phyloP scores from a whole-genome alignment of 2,113 vertebrate genomes.

The Ancistrus triradiatus region DNA sequence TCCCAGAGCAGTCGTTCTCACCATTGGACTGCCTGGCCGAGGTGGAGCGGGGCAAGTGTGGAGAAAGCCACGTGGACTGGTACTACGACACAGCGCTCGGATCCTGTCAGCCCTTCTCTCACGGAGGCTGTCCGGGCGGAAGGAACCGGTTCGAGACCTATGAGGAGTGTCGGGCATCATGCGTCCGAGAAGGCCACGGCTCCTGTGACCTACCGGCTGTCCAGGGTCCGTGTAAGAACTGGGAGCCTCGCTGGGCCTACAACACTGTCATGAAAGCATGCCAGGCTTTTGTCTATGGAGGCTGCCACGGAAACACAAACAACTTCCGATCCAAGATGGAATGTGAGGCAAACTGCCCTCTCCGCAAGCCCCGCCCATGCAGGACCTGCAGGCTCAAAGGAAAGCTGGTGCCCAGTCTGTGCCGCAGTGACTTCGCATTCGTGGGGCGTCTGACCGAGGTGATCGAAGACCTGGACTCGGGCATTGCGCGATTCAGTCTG shows the following conservation, averaged over 20 bases:
- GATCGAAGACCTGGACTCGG: slow-evolving; percentile 84
- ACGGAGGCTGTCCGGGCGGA: slow-evolving; percentile 72
- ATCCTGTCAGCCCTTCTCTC: slow-evolving; percentile 79
- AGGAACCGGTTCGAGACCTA: slow-evolving; percentile 87
- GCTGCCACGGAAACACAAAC: slow-evolving; percentile 90
- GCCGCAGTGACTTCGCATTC: slow-evolving; percentile 92
- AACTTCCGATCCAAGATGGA: slow-evolving; percentile 82
- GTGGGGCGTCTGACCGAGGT: slow-evolving; percentile 89
- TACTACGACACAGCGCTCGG: slow-evolving; percentile 77
- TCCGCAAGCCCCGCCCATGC: slow-evolving; percentile 75
- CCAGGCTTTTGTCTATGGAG: slow-evolving; percentile 85
- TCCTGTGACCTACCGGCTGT: slow-evolving; percentile 83
- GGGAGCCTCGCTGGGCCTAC: slow-evolving; percentile 91
- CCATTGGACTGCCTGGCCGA: slow-evolving; percentile 79
- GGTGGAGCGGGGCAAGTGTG: slow-evolving; percentile 71
- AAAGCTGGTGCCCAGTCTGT: slow-evolving; percentile 86
- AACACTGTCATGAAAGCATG: slow-evolving; percentile 81
- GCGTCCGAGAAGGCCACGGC: slow-evolving; percentile 70
- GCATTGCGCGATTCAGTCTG: slow-evolving; percentile 84
- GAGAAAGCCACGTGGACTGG: slow-evolving; percentile 79
- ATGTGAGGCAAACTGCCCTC: slow-evolving; percentile 85
- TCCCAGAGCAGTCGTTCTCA: slow-evolving; percentile 65
- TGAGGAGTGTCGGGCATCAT: slow-evolving; percentile 82
- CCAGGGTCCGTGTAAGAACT: slow-evolving; percentile 85
- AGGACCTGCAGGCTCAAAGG: slow-evolving; percentile 78